These are phyloP conservation scores for Anagrus nilaparvatae DNA, from an alignment of 1,140 invertebrate species.

Conservation along the genomic window DNA sequence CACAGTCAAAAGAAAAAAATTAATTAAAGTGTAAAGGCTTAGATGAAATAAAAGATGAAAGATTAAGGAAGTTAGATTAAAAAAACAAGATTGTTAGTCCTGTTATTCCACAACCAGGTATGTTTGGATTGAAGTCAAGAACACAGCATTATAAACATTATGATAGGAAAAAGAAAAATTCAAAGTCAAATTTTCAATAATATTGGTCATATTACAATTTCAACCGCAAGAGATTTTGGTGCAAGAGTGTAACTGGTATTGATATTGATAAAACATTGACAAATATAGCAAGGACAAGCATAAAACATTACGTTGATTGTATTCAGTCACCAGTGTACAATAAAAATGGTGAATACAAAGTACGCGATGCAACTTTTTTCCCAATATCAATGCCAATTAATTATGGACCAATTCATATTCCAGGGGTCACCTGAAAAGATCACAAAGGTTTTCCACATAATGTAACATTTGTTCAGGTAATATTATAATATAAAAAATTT, in stretches of 20 bases:
- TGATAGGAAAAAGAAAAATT: slow-evolving; percentile 32
- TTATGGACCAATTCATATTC: slow-evolving; percentile 66
- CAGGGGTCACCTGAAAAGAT: slow-evolving; percentile 45
- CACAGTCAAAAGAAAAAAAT: too few species aligned
- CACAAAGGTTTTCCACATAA: slow-evolving; percentile 71
- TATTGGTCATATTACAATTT: slow-evolving; percentile 85
- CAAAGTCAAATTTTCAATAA: slow-evolving; percentile 72
- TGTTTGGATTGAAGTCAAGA: slow-evolving; percentile 58
- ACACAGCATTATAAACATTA: slow-evolving; percentile 31
- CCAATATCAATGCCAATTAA: slow-evolving; percentile 78
- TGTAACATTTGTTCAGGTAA: slow-evolving; percentile 77
- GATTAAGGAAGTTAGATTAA: slow-evolving; percentile 52
- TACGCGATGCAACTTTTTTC: slow-evolving; percentile 50
- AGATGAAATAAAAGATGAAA: slow-evolving; percentile 41
- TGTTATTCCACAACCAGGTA: slow-evolving; percentile 78
- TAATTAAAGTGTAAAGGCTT: too few species aligned
- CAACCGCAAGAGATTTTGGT: slow-evolving; percentile 73
- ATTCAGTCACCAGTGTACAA: slow-evolving; percentile 34
- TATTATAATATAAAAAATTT: too few species aligned
- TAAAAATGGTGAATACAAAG: slow-evolving; percentile 16
- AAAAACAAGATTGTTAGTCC: slow-evolving; percentile 89
- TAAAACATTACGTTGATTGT: slow-evolving; percentile 64
- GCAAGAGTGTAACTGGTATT: slow-evolving; percentile 83
- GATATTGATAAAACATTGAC: slow-evolving; percentile 92
- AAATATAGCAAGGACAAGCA: slow-evolving; percentile 67